A percentile compares a stretch with the other conserved stretches of the same genome.
Evolutionary conservation across 1,140 invertebrate species (phyloP).

Genomic region (Panagrolaimus sp.): DNA sequence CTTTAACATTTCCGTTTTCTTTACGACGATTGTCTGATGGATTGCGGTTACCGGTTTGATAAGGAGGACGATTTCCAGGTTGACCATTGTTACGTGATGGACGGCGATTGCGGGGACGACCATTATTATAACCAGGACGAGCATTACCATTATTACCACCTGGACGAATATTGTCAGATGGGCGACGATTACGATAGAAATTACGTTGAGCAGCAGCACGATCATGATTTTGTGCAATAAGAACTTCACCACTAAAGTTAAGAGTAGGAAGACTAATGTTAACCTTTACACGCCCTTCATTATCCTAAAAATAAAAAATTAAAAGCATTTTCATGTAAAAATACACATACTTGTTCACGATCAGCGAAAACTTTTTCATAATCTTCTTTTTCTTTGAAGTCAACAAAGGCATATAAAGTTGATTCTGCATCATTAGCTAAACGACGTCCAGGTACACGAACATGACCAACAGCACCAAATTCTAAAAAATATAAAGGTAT

Average conservation of each 20-base stretch:
- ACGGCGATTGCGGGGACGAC: neutral
- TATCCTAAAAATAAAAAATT: constrained; percentile 1
- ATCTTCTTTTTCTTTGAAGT: neutral
- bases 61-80: too few relatives aligned
- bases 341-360: neutral
- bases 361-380: neutral
- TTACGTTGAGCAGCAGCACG: neutral
- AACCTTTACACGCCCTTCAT: neutral
- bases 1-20: too few relatives aligned
- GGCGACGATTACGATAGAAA: neutral
- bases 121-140: neutral
- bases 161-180: neutral
- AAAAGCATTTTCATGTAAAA: neutral
- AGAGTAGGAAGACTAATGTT: neutral
- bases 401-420: neutral
- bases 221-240: constrained; percentile 6
- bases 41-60: too few relatives aligned
- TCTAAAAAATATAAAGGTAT: neutral
- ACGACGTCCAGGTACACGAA: neutral
- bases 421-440: neutral
- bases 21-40: too few relatives aligned
- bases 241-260: neutral
- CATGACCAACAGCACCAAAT: neutral
- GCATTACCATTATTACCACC: neutral
- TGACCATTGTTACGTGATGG: too few relatives aligned